A percentile compares a stretch with the other conserved stretches of the same genome.
Evolutionary conservation across 2,113 vertebrate species (phyloP).

Genomic region (Thunnus thynnus): DNA sequence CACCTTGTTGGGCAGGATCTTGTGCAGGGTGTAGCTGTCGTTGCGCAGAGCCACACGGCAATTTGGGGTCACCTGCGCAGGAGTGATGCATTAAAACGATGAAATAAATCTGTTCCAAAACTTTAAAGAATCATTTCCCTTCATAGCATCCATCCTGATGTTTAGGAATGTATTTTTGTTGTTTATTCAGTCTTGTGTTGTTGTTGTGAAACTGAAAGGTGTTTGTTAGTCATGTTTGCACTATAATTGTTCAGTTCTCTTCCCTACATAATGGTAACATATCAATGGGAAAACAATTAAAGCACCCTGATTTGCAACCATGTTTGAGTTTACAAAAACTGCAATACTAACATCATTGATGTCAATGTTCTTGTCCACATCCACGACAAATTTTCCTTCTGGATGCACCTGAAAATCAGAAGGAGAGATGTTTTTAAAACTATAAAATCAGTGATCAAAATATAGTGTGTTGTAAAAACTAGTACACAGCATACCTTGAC

Average conservation of each 20-base stretch:
- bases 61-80: constrained; percentile 93
- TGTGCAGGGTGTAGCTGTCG: constrained; percentile 98
- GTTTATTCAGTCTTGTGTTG: background rate
- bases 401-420: constrained; percentile 91
- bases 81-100: background rate
- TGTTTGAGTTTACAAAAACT: background rate
- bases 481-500: constrained; percentile 89
- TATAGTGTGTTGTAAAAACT: too few species aligned
- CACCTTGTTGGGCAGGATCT: constrained; percentile 99
- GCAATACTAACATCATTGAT: constrained; percentile 94
- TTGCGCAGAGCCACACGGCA: constrained; percentile 97
- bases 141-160: too few species aligned
- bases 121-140: too few species aligned
- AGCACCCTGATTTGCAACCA: background rate
- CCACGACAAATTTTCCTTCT: constrained; percentile 98
- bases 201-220: background rate
- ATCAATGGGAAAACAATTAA: background rate
- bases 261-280: background rate
- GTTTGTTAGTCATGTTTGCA: background rate
- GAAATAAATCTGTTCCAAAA: background rate
- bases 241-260: background rate
- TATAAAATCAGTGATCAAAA: background rate
- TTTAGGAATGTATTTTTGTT: too few species aligned
- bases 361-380: constrained; percentile 99
- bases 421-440: constrained; percentile 8